These are phyloP conservation scores for Gallinago jamesoni DNA, from an alignment of 2,113 vertebrate species.

Conservation along the genomic window DNA sequence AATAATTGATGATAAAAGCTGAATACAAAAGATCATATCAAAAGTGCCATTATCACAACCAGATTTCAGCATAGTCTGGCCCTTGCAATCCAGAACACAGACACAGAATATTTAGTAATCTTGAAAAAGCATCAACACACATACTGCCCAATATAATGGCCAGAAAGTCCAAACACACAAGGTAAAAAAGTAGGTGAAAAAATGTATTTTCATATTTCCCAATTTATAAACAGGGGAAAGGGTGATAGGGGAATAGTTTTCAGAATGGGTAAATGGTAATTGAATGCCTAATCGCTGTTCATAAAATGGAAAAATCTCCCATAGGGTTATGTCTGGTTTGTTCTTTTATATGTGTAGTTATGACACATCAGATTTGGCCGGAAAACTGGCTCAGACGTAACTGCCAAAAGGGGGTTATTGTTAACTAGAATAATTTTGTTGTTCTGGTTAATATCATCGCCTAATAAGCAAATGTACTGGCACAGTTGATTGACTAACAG, in stretches of 20 bases:
- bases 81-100: neutral
- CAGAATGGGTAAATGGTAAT: neutral
- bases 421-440: neutral
- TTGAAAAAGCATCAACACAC: neutral
- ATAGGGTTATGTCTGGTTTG: neutral
- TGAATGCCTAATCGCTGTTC: neutral
- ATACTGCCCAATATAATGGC: neutral
- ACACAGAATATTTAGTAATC: neutral
- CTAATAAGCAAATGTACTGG: neutral
- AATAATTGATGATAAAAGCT: neutral
- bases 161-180: neutral
- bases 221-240: neutral
- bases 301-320: neutral
- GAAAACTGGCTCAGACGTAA: neutral
- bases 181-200: neutral
- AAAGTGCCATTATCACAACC: neutral
- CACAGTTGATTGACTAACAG: neutral
- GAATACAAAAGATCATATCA: neutral
- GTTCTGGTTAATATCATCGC: neutral
- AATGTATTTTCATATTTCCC: neutral
- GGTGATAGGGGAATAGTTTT: neutral
- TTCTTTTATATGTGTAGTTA: neutral
- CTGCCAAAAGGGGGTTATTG: neutral
- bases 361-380: neutral
- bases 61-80: neutral